Base-by-base conservation (phyloP, 1,140 invertebrate species). In the Whitmania pigra region DNA sequence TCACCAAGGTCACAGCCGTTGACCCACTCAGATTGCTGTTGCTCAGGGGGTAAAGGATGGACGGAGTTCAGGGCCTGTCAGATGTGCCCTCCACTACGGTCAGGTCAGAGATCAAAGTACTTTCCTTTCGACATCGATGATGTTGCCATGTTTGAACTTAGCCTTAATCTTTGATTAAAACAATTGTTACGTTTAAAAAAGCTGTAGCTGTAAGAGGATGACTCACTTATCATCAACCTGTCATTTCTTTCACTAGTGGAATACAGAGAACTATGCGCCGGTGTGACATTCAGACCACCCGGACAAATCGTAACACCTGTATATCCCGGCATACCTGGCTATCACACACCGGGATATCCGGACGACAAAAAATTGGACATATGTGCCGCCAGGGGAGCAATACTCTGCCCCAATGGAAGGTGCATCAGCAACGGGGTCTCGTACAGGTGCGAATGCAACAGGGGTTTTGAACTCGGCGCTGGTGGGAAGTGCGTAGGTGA, bases 21-120 rank as follows among this genome's bases (percentile, higher is more conserved):
- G 27, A 91, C 90, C 0, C 89, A 90, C 79, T 86, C 88, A 73
- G 91, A 93, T 79, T 93, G 91, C 77, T 94, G 91, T 79, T 93
- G 91, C 81, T 89, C 89, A 2, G 87, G 89, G 78, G 92, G 92
- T 77, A 92, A 92, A 87, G 91, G 90, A 22, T 87, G 89, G 80
- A 90, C 88, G 9, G 88, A 89, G 43, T 49, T 49, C 43, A 49
- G 43, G 43, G 43, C 53, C 9, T 76, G 76, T 67, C 79, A 76
- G 15, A 69, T 79, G 69, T 93, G 91, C 80, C 86, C 88, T 68
- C 83, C 87, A 6, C 0, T 49, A 49, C 43, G 43, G 15, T 49
- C 43, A 49, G 43, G 43, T 49, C 5, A 49, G 43, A 49, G 31
- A 6, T 36, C 31, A 36, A 36, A 3, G 31, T 36, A 36, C 31